These are phyloP conservation scores for Lepidocolaptes lacrymiger DNA, from an alignment of 2,797 vertebrate genomes.

Conservation along the genomic window DNA sequence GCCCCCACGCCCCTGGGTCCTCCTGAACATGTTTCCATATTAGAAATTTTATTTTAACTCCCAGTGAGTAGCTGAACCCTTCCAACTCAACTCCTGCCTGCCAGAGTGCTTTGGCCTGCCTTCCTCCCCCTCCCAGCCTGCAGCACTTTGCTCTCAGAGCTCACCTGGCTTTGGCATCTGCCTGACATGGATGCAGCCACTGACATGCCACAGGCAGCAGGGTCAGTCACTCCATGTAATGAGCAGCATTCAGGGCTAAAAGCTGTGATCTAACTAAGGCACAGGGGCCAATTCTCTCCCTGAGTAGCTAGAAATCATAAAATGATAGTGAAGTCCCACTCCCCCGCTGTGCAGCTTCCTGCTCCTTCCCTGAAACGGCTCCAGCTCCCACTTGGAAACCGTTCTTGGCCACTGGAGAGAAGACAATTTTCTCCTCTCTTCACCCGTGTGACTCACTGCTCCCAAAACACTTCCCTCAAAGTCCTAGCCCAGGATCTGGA, in stretches of 20 bases:
- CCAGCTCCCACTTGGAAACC: slow-evolving; percentile 36
- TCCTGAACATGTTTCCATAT: neutral
- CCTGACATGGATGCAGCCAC: accelerated
- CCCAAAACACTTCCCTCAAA: neutral
- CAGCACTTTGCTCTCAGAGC: neutral
- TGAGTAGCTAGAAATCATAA: neutral
- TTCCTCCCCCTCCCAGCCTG: neutral
- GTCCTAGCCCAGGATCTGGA: neutral
- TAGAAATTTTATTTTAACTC: neutral
- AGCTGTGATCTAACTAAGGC: neutral
- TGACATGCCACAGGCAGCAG: neutral
- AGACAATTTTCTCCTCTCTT: neutral
- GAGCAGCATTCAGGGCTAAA: neutral
- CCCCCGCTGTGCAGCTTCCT: neutral
- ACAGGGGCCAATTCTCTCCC: neutral
- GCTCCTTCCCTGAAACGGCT: neutral
- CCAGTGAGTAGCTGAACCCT: neutral
- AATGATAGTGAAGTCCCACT: neutral
- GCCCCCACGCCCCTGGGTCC: neutral
- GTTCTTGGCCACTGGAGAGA: neutral
- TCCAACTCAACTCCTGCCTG: neutral
- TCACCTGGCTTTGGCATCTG: neutral
- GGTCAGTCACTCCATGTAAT: neutral
- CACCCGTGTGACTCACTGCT: neutral
- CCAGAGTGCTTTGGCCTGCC: neutral